phyloP scores from a whole-genome alignment of 1,140 invertebrate genomes.

The Drosophila serrata region DNA sequence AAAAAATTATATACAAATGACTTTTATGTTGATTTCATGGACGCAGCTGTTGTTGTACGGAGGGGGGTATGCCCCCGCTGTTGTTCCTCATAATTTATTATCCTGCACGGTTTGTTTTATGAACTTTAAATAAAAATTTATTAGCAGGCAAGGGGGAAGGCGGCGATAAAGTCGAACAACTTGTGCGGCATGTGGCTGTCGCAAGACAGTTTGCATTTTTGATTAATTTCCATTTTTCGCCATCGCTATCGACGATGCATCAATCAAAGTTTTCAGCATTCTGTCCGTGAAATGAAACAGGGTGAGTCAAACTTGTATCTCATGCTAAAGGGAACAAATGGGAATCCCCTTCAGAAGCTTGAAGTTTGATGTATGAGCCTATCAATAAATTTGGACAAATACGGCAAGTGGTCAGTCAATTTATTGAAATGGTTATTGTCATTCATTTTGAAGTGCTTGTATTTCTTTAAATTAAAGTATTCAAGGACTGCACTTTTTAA shows the following conservation, averaged over 20 bases:
- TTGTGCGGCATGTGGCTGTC: constrained; percentile 57
- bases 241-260: constrained; percentile 57
- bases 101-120: constrained; percentile 69
- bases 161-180: constrained; percentile 52
- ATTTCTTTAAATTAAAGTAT: constrained; percentile 1
- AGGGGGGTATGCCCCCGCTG: constrained; percentile 19
- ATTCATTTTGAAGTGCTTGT: neutral
- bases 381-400: constrained; percentile 51
- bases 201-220: constrained; percentile 62
- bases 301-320: constrained; percentile 5
- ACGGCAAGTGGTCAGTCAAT: constrained; percentile 34
- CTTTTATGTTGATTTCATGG: constrained; percentile 82
- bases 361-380: constrained; percentile 40
- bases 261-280: constrained; percentile 64
- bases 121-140: constrained; percentile 80
- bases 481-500: neutral
- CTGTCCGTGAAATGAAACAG: constrained; percentile 43
- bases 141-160: constrained; percentile 40
- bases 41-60: constrained; percentile 62
- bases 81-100: constrained; percentile 72
- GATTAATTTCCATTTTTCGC: constrained; percentile 50
- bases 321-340: neutral
- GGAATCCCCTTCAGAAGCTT: neutral
- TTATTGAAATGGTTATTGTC: constrained; percentile 5
- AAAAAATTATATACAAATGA: constrained; percentile 73